Evolutionary conservation across 2,113 vertebrate genomes (phyloP).

Genomic region (Buteo buteo): DNA sequence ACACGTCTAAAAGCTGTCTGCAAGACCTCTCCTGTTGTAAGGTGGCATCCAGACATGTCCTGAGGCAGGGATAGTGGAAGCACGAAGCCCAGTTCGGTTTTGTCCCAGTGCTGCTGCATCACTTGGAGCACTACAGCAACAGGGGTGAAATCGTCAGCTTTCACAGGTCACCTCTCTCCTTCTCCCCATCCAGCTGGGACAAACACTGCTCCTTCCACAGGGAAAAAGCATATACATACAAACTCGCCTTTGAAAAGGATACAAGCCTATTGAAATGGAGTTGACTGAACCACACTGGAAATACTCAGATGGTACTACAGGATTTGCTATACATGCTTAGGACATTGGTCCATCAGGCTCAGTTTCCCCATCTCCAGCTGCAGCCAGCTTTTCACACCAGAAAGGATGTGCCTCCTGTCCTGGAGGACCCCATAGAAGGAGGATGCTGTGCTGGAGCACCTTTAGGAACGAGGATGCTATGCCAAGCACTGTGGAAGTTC

Average conservation of each 20-base stretch:
- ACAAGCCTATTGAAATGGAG: not conserved
- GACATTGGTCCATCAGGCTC: not conserved
- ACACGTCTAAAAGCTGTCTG: constrained; percentile 32
- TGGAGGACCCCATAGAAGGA: not conserved
- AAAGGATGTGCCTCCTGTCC: not conserved
- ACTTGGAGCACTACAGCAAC: not conserved
- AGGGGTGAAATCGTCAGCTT: not conserved
- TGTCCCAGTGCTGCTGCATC: not conserved
- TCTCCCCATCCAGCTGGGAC: not conserved
- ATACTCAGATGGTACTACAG: not conserved
- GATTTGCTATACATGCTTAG: not conserved
- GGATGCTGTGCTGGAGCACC: not conserved
- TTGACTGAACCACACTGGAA: not conserved
- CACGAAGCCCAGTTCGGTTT: not conserved
- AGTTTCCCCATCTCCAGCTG: not conserved
- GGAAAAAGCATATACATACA: not conserved
- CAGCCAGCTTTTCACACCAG: not conserved
- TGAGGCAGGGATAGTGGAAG: not conserved
- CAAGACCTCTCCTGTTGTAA: not conserved
- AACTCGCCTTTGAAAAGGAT: not conserved
- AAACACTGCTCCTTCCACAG: not conserved
- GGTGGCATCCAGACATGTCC: not conserved
- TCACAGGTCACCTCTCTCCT: not conserved
- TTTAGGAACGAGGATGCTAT: not conserved
- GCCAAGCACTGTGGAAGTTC: not conserved